Base-by-base conservation (phyloP, 2,888 invertebrate species). In the Diploptera punctata region DNA sequence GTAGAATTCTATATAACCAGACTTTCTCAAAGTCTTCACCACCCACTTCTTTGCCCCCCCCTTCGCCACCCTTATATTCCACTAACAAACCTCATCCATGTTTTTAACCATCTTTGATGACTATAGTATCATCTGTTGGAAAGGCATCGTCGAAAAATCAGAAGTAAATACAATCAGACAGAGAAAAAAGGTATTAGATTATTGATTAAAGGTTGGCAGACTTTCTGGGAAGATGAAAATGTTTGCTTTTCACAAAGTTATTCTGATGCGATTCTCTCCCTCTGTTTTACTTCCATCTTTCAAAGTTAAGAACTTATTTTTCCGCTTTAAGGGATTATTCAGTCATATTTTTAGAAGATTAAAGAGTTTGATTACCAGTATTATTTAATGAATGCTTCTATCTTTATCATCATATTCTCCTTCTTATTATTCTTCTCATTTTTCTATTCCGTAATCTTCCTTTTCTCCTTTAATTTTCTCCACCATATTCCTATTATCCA, bases 91-190 rank as follows among this genome's bases (percentile, higher is more conserved):
- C n/a, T n/a, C n/a, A 10, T 33, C 5, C 33, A 33, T 29, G 24
- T 9, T 29, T 29, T 57, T 57, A 57, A 57, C 57, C 57, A 57
- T 57, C 57, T 29, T 29, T 57, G 57, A 29, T 47, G 47, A 47
- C 47, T 5, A n/a, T n/a, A n/a, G 3, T 10, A 26, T 57, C 57
- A 29, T 57, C 57, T 57, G 57, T 29, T 29, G 31, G 29, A 57
- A n/a, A 57, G 7, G 29, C n/a, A 29, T 57, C 26, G 29, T 57
- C 29, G 57, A 57, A 16, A 57, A 29, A 57, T 57, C 16, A 29
- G 4, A 57, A 16, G 24, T 10, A 47, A 52, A 52, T 24, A 24
- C 52, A 2, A 13, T 19, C 21, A 52, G 52, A 52, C 19, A 38
- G 38, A 38, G 13, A 38, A 24, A 52, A 52, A 52, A 5, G n/a